phyloP scores from a whole-genome alignment of 2,888 invertebrate genomes.

The Epirrita christyi region DNA sequence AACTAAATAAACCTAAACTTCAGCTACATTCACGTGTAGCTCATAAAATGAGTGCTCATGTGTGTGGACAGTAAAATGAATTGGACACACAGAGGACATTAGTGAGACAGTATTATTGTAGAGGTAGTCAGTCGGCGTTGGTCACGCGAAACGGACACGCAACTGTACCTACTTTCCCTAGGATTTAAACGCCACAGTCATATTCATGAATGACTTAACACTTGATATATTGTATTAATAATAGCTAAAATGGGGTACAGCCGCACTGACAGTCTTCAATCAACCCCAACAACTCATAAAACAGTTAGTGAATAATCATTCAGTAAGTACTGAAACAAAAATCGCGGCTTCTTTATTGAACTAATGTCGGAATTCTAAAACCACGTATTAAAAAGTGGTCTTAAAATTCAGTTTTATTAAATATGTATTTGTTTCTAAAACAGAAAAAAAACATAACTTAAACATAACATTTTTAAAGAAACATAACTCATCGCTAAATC shows the following conservation, averaged over 20 bases:
- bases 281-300: too few relatives aligned
- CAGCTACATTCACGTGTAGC: slow-evolving; percentile 38
- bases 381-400: background rate
- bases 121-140: slow-evolving; percentile 53
- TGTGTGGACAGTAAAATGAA: slow-evolving; percentile 50
- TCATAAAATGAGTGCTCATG: slow-evolving; percentile 42
- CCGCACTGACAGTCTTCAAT: too few relatives aligned
- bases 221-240: slow-evolving; percentile 10
- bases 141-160: slow-evolving; percentile 75
- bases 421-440: too few relatives aligned
- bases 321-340: too few relatives aligned
- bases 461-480: too few relatives aligned
- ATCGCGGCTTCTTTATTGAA: too few relatives aligned
- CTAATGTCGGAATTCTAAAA: background rate
- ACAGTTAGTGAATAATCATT: too few relatives aligned
- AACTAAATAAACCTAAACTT: slow-evolving; percentile 16
- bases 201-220: slow-evolving; percentile 57
- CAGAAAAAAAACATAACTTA: too few relatives aligned
- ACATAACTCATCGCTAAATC: slow-evolving; percentile 35
- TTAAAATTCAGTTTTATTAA: slow-evolving; percentile 4
- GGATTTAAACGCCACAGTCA: slow-evolving; percentile 53
- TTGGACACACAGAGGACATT: slow-evolving; percentile 63
- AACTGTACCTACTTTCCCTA: slow-evolving; percentile 66
- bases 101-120: slow-evolving; percentile 62
- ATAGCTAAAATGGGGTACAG: background rate